Evolutionary conservation across 2,888 invertebrate species (phyloP), one percentile per base, ranked within the genome.

Genomic region (Amphipoea lucens): DNA sequence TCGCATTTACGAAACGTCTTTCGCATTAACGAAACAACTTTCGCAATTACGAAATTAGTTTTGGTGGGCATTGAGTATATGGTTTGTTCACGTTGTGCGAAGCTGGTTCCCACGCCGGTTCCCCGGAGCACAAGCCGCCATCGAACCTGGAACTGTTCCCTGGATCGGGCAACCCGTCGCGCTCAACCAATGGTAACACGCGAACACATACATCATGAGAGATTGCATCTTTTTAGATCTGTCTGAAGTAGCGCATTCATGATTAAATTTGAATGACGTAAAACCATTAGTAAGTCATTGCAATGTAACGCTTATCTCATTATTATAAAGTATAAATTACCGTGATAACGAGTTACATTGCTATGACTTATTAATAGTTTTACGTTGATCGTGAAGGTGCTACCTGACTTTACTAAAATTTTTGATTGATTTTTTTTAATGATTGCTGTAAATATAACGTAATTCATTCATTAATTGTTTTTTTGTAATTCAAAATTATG

Each of bases 131-230:
- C 96, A 97, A 97, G 96, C 98, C 98, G 96, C 98, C 98, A 91
- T 97, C 97, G 93, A 97, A 98, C 96, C 97, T 98, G 96, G 98
- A 98, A 97, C 97, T 98, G 94, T 97, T 97, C 97, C 97, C 97
- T 92, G 96, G 97, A 92, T 96, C 97, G 92, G 97, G 96, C 95
- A 97, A 97, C 96, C 96, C 97, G 93, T 97, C 97, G 94, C 98
- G 98, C 95, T 98, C 98, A 97, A 97, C 98, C 96, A 98, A 98
- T 97, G 98, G 98, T 98, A 98, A 98, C 97, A 95, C 93, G 93
- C 92, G 92, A 85, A 87, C 84, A 90, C 84, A 88, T 83, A 78
- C 72, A 84, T 76, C 72, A 82, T 73, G 76, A 78, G 66, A 79
- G 84, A 88, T 86, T 87, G 84, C 77, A 83, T 82, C 70, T 57